Percentiles rank a stretch among this genome's conserved stretches.
Evolutionary conservation across 2,797 vertebrate species (phyloP).

Genomic region (Arrhamphus sclerolepis): DNA sequence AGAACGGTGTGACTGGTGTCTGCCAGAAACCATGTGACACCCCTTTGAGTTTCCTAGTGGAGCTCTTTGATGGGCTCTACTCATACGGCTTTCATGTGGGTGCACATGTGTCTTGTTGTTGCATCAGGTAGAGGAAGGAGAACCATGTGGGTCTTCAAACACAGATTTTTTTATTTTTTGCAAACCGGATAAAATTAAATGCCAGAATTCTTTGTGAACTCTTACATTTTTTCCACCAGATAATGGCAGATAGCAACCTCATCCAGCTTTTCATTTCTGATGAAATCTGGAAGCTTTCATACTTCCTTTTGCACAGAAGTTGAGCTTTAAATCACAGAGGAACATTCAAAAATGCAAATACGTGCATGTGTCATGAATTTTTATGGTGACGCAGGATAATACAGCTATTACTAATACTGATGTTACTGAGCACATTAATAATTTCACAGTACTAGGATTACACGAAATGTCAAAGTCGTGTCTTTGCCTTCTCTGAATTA

Average conservation of each 20-base stretch:
- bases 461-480: too few relatives aligned
- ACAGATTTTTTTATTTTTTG: neutral
- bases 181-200: neutral
- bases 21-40: constrained; percentile 52
- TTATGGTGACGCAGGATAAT: too few relatives aligned
- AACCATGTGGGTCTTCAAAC: neutral
- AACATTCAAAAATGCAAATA: neutral
- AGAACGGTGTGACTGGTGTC: constrained; percentile 55
- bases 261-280: neutral
- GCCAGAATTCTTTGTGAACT: neutral
- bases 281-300: neutral
- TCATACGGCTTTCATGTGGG: constrained; percentile 27
- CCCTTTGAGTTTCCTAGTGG: constrained; percentile 48
- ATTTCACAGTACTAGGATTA: too few relatives aligned
- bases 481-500: too few relatives aligned
- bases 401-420: too few relatives aligned
- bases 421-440: too few relatives aligned
- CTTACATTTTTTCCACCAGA: too few relatives aligned
- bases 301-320: neutral
- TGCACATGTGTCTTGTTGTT: constrained; percentile 42
- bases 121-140: constrained; percentile 34
- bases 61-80: constrained; percentile 52
- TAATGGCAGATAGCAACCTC: too few relatives aligned
- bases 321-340: neutral
- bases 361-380: too few relatives aligned